These are phyloP conservation scores for Bradypodion ventrale DNA, from an alignment of 2,797 vertebrate species.

Conservation along the genomic window DNA sequence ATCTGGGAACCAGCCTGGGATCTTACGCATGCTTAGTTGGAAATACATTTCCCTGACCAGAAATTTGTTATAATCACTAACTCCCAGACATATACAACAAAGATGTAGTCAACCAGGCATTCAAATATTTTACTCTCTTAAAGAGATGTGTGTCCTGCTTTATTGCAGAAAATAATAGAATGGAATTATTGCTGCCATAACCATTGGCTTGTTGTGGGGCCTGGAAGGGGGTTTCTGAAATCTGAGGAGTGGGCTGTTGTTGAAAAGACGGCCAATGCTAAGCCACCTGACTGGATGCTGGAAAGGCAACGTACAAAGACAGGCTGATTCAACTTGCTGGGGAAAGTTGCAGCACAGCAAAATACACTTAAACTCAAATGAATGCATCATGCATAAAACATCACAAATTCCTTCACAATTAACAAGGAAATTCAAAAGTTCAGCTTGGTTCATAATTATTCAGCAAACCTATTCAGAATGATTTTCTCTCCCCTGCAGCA, in stretches of 20 bases:
- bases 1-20: no score
- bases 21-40: neutral
- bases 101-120: neutral
- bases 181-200: no score
- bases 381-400: constrained; percentile 59
- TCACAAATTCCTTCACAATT: constrained; percentile 50
- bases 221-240: neutral
- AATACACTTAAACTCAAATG: constrained; percentile 58
- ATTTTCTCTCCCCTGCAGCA: constrained; percentile 57
- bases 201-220: neutral
- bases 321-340: constrained; percentile 44
- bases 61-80: neutral
- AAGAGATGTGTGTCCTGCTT: neutral
- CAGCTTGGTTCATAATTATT: constrained; percentile 67
- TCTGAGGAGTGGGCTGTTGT: neutral
- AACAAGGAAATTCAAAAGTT: constrained; percentile 69
- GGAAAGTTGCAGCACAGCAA: constrained; percentile 61
- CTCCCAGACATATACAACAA: neutral
- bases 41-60: neutral
- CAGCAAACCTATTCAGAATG: constrained; percentile 64
- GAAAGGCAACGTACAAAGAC: neutral
- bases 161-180: neutral
- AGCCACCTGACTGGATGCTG: neutral
- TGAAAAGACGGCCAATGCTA: neutral
- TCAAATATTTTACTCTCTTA: neutral